phyloP scores from a whole-genome alignment of 2,888 invertebrate genomes.

The Drosophila gaucha region DNA sequence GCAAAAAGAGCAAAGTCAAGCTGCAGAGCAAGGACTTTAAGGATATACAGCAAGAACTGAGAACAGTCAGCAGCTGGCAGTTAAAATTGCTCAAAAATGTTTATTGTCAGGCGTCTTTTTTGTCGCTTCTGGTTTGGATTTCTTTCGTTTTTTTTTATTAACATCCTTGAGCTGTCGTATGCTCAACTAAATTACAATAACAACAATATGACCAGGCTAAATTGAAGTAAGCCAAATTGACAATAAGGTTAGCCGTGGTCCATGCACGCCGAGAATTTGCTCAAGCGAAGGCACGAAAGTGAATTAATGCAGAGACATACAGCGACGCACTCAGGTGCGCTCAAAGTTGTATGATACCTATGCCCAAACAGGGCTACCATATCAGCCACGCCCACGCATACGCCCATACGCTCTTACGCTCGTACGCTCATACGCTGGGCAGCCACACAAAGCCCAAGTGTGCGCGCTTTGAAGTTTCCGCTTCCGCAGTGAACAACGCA shows the following conservation, averaged over 20 bases:
- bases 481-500: constrained; percentile 68
- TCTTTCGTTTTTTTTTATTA: constrained; percentile 1
- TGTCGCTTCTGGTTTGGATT: not conserved
- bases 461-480: constrained; percentile 77
- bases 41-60: constrained; percentile 10
- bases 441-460: constrained; percentile 72
- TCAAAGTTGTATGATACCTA: constrained; percentile 11
- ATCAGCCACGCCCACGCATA: constrained; percentile 11
- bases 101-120: constrained; percentile 44
- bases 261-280: constrained; percentile 14
- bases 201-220: constrained; percentile 29
- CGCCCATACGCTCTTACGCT: constrained; percentile 19
- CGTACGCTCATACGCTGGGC: constrained; percentile 35
- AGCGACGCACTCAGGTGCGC: constrained; percentile 46
- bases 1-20: constrained; percentile 16
- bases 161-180: constrained; percentile 29
- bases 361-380: constrained; percentile 10
- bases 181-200: constrained; percentile 63
- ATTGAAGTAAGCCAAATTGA: constrained; percentile 77
- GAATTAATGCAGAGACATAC: constrained; percentile 69
- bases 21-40: constrained; percentile 11
- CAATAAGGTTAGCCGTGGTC: constrained; percentile 53
- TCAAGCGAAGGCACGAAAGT: constrained; percentile 40
- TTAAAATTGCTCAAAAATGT: constrained; percentile 55
- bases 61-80: constrained; percentile 27